Evolutionary conservation across 2,797 vertebrate genomes (phyloP).

Genomic region (Enteromius afrohamiltoni): DNA sequence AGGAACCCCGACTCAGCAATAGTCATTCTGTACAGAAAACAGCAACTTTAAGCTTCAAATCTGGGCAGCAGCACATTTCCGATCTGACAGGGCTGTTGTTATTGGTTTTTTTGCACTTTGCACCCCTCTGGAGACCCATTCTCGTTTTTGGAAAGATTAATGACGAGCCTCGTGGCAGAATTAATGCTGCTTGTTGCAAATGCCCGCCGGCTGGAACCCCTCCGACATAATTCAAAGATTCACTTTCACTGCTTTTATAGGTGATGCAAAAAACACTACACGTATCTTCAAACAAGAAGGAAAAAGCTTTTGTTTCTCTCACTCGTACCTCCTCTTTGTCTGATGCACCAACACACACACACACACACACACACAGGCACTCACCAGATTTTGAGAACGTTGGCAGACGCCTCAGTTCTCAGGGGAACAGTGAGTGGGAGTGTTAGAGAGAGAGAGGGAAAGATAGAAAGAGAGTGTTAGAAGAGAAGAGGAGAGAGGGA

Average conservation of each 20-base stretch:
- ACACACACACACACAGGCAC: slow-evolving; percentile 26
- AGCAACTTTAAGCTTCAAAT: slow-evolving; percentile 34
- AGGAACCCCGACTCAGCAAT: slow-evolving; percentile 27
- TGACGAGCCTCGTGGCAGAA: slow-evolving; percentile 32
- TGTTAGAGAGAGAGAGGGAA: slow-evolving; percentile 47
- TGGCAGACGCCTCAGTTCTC: slow-evolving; percentile 55
- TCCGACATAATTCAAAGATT: slow-evolving; percentile 19
- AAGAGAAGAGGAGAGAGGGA: slow-evolving; percentile 58
- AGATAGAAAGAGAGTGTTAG: slow-evolving; percentile 53
- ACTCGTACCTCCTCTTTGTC: slow-evolving; percentile 24
- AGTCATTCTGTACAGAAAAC: slow-evolving; percentile 16
- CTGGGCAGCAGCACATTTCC: slow-evolving; percentile 25
- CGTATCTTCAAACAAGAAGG: background rate
- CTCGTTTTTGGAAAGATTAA: slow-evolving; percentile 43
- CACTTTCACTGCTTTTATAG: background rate
- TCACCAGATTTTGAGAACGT: slow-evolving; percentile 55
- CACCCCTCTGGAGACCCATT: slow-evolving; percentile 36
- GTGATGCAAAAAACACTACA: background rate
- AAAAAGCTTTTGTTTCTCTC: slow-evolving; percentile 18
- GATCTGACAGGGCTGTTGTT: background rate
- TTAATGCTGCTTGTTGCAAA: slow-evolving; percentile 10
- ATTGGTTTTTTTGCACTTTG: slow-evolving; percentile 8
- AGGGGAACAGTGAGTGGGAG: slow-evolving; percentile 62
- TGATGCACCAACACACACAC: slow-evolving; percentile 1
- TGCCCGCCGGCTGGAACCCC: background rate